Evolutionary conservation across 1,140 invertebrate genomes (phyloP), one percentile per base, ranked within the genome.

Genomic region (Drosophila dunni): DNA sequence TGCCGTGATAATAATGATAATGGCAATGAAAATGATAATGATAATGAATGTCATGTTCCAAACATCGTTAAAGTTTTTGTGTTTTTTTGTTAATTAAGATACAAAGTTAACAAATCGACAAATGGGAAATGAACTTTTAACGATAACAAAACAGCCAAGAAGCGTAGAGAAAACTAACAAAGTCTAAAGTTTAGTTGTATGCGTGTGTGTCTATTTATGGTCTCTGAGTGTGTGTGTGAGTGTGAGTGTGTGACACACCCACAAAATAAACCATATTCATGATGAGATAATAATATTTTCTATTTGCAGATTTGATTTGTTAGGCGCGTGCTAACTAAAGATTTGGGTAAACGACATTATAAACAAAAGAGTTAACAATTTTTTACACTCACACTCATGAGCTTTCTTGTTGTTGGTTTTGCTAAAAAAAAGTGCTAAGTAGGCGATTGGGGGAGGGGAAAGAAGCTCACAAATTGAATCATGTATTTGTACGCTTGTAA

Each of bases 231-330:
- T 20, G 33, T 8, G 8, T 34, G 45, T 48, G 58, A 20, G 58
- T 77, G 71, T 44, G 58, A 68, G 64, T 64, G 56, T 33, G 46
- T 61, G 70, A 60, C 83, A 79, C 83, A 79, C 82, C 84, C 57
- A 72, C 63, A 63, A 68, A 42, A 54, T 15, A 64, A 58, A 44
- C 34, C 42, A 15, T 63, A 17, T 10, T 76, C 46, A 66, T 67
- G 62, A 83, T 86, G 71, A 82, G 79, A 81, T 86, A 85, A 85
- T 83, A 70, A 78, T 80, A 68, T 84, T 89, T 89, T 86, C 83
- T 86, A 89, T 86, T 86, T 86, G 81, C 83, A 86, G 83, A 86
- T 86, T 79, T 79, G 72, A 65, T 73, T 82, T 79, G 67, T 75
- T 80, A 89, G 77, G 63, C 76, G 84, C 71, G 80, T 89, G 76